These are phyloP conservation scores for Menidia beryllina DNA, from an alignment of 2,113 vertebrate genomes.

Conservation along the genomic window DNA sequence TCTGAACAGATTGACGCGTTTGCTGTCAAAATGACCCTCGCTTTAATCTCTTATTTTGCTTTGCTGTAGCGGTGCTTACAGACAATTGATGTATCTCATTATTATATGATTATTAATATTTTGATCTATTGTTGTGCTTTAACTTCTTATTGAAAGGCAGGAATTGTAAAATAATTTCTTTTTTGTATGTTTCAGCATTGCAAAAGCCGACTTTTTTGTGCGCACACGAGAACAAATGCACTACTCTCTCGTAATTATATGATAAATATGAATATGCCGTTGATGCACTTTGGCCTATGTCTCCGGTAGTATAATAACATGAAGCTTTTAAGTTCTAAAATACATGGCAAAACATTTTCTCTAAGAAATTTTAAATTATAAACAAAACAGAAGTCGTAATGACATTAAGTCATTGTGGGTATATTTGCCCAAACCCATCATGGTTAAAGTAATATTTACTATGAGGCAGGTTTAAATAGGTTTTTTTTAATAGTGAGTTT, in stretches of 20 bases:
- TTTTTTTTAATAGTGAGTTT: conserved; percentile 43
- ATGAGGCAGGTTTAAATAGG: neutral
- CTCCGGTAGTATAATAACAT: neutral
- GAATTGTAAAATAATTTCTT: neutral
- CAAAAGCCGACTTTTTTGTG: neutral
- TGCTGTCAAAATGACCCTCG: too few relatives aligned
- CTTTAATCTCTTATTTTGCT: too few relatives aligned
- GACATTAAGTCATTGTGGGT: too few relatives aligned
- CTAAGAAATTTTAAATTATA: too few relatives aligned
- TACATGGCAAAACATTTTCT: neutral
- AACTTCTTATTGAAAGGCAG: neutral
- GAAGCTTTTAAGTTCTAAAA: neutral
- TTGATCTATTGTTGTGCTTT: neutral
- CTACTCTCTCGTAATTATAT: neutral
- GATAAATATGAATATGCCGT: neutral
- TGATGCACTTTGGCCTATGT: neutral
- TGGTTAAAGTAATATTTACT: neutral
- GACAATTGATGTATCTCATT: too few relatives aligned
- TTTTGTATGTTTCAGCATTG: neutral
- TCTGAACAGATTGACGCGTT: too few relatives aligned
- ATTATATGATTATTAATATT: neutral
- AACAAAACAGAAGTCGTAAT: too few relatives aligned
- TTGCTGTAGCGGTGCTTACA: too few relatives aligned
- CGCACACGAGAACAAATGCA: neutral
- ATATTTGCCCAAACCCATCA: neutral